phyloP scores from a whole-genome alignment of 2,797 vertebrate species.

The Spea hammondii region DNA sequence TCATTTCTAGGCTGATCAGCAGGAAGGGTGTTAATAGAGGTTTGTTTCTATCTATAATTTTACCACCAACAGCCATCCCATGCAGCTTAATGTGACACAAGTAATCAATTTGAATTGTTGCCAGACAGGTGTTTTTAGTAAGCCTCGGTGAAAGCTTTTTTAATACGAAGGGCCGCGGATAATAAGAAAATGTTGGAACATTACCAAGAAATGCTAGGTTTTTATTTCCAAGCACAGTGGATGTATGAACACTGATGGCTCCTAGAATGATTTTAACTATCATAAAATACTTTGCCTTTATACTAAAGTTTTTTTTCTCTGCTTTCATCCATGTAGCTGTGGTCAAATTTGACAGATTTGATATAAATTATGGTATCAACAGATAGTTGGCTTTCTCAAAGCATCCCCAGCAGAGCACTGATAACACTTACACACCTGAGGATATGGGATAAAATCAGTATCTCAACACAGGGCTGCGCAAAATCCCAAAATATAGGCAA shows the following conservation, averaged over 20 bases:
- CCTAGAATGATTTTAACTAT: not conserved
- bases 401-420: too few relatives aligned
- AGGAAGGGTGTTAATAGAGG: not conserved
- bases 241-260: not conserved
- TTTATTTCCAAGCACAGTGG: not conserved
- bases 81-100: not conserved
- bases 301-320: not conserved
- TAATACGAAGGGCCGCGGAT: not conserved
- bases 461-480: too few relatives aligned
- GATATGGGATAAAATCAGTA: too few relatives aligned
- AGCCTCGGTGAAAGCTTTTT: not conserved
- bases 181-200: not conserved
- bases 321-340: not conserved
- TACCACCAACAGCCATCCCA: not conserved
- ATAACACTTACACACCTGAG: too few relatives aligned
- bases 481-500: too few relatives aligned
- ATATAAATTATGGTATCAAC: too few relatives aligned
- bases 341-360: too few relatives aligned
- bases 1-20: not conserved
- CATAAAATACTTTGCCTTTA: not conserved
- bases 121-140: not conserved
- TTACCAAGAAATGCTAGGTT: not conserved
- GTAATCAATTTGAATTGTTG: not conserved
- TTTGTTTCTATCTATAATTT: not conserved
- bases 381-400: too few relatives aligned